These are phyloP conservation scores for Pocillopora grandis DNA, from an alignment of 92 coral and sea anemone genomes.

Conservation along the genomic window DNA sequence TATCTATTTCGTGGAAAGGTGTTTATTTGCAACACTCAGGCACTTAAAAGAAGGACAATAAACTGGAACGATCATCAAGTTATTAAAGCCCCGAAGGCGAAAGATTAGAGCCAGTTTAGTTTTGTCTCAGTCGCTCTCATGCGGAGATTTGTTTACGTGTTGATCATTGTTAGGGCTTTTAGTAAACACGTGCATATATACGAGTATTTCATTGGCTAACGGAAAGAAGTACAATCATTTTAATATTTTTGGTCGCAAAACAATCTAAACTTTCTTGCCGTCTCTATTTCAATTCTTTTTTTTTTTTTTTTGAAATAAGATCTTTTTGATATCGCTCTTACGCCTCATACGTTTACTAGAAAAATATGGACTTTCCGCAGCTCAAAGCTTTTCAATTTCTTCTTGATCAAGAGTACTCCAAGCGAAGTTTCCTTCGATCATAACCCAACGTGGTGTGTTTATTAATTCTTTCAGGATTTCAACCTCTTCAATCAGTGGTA, in stretches of 20 bases:
- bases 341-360: no score
- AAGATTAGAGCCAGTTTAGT: constrained; percentile 6
- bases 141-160: constrained; percentile 18
- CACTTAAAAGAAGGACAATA: constrained; percentile 11
- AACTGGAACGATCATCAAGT: constrained; percentile 17
- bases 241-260: not conserved
- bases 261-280: not conserved
- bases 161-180: constrained; percentile 2
- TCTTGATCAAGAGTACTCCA: no score
- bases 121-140: constrained; percentile 15
- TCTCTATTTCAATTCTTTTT: not conserved
- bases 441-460: no score
- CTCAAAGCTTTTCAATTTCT: no score
- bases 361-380: no score
- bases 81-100: constrained; percentile 26
- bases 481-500: no score
- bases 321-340: no score
- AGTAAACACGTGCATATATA: constrained; percentile 30
- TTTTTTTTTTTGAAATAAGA: no score
- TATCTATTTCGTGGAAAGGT: not conserved
- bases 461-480: no score
- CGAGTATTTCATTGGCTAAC: constrained; percentile 1
- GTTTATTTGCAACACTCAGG: not conserved
- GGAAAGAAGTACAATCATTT: not conserved
- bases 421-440: no score